These are phyloP conservation scores for Chamaetylas fuelleborni DNA, from an alignment of 2,113 vertebrate species.

Conservation along the genomic window DNA sequence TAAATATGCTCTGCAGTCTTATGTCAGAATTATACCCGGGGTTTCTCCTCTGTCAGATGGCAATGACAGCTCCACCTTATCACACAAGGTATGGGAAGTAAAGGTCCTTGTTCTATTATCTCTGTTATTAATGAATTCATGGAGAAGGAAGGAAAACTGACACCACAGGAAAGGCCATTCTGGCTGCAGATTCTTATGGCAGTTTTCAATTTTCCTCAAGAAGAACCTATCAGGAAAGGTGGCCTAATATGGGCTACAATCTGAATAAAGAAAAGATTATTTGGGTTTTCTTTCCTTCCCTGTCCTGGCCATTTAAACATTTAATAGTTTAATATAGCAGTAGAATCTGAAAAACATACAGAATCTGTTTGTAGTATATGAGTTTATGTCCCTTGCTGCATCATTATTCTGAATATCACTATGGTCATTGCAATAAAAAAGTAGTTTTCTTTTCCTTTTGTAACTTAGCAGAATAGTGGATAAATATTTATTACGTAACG, in stretches of 20 bases:
- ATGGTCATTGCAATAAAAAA: conserved; percentile 36
- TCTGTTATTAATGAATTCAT: background rate
- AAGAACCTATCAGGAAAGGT: background rate
- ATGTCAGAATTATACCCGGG: background rate
- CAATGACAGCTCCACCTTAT: background rate
- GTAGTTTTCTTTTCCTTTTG: background rate
- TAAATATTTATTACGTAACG: conserved; percentile 25
- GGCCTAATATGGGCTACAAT: background rate
- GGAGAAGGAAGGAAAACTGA: background rate
- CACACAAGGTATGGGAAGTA: background rate
- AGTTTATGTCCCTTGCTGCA: background rate
- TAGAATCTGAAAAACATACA: background rate
- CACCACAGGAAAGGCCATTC: background rate
- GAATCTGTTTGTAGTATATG: background rate
- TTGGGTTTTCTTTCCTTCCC: background rate
- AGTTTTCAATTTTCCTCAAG: background rate
- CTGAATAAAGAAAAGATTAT: background rate
- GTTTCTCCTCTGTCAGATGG: background rate
- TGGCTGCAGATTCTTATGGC: background rate
- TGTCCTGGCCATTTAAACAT: background rate
- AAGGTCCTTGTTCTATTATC: background rate
- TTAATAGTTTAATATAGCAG: background rate
- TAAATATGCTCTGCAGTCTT: background rate
- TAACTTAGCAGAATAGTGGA: background rate
- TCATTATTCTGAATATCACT: background rate